Percentiles rank a stretch among this genome's conserved stretches.
phyloP scores from a whole-genome alignment of 2,888 invertebrate genomes.

The Caenorhabditis afra region DNA sequence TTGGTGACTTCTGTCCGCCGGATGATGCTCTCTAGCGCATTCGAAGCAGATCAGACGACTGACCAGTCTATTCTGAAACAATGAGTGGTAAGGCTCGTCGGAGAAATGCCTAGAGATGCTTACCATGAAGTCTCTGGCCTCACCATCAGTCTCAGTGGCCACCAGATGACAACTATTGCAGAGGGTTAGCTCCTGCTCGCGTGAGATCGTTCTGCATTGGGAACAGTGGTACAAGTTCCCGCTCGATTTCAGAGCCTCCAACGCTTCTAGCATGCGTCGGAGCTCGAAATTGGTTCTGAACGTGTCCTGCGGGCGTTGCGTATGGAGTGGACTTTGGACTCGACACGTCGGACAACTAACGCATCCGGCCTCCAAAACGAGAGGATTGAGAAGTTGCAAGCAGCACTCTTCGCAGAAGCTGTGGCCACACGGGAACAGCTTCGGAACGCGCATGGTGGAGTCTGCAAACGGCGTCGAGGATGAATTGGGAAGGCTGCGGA shows the following conservation, averaged over 20 bases:
- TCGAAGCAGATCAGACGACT: background rate
- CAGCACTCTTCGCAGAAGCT: constrained; percentile 18
- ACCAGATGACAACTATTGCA: background rate
- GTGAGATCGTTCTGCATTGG: background rate
- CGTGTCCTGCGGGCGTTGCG: background rate
- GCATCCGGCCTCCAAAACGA: too few relatives aligned
- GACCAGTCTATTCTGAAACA: too few relatives aligned
- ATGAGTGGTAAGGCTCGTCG: too few relatives aligned
- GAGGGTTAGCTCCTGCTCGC: background rate
- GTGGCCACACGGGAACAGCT: constrained; percentile 20
- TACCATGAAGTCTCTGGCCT: too few relatives aligned
- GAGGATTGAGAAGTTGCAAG: too few relatives aligned
- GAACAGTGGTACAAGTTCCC: background rate
- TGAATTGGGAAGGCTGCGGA: too few relatives aligned
- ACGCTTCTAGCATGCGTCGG: background rate
- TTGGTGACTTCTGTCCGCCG: background rate
- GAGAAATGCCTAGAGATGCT: too few relatives aligned
- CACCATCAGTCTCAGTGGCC: background rate
- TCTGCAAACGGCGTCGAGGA: too few relatives aligned
- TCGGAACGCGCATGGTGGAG: constrained; percentile 13
- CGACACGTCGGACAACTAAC: constrained; percentile 17
- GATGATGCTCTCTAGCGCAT: background rate
- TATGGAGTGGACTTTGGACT: too few relatives aligned
- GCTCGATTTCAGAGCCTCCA: background rate
- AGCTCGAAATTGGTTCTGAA: constrained; percentile 9